These are phyloP conservation scores for Anguilla megastoma DNA, from an alignment of 2,797 vertebrate species.

Conservation along the genomic window DNA sequence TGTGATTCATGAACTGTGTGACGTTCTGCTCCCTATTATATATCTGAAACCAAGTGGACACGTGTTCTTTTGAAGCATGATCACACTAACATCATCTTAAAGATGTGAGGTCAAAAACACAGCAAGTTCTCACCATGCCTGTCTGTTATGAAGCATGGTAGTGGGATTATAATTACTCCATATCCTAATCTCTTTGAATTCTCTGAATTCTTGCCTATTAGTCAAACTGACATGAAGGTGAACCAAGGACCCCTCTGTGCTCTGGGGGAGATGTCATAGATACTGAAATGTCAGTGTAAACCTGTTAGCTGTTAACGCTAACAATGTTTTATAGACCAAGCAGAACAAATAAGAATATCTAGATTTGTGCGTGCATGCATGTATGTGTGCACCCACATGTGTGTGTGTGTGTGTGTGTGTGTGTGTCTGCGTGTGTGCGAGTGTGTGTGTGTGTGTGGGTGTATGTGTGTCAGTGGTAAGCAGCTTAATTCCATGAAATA, in stretches of 20 bases:
- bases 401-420: not conserved
- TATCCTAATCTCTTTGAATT: conserved; percentile 21
- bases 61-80: not conserved
- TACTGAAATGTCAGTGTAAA: conserved; percentile 5
- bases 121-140: not conserved
- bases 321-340: conserved; percentile 4
- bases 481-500: not conserved
- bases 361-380: not conserved
- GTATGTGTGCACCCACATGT: not conserved
- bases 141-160: not conserved
- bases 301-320: conserved; percentile 12
- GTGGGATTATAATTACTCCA: conserved; percentile 10
- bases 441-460: not conserved
- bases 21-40: not conserved
- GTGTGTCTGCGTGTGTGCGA: not conserved
- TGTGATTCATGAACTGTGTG: not conserved
- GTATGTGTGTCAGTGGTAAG: not conserved
- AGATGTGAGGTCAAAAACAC: conserved; percentile 6
- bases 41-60: not conserved
- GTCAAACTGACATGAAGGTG: conserved; percentile 17
- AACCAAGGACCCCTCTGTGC: conserved; percentile 13
- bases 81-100: not conserved
- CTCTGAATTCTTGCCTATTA: conserved; percentile 22
- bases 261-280: conserved; percentile 10
- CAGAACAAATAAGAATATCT: not conserved